A percentile compares a stretch with the other conserved stretches of the same genome.
These are phyloP conservation scores for Athene cunicularia DNA, from an alignment of 2,113 vertebrate genomes.

Conservation along the genomic window DNA sequence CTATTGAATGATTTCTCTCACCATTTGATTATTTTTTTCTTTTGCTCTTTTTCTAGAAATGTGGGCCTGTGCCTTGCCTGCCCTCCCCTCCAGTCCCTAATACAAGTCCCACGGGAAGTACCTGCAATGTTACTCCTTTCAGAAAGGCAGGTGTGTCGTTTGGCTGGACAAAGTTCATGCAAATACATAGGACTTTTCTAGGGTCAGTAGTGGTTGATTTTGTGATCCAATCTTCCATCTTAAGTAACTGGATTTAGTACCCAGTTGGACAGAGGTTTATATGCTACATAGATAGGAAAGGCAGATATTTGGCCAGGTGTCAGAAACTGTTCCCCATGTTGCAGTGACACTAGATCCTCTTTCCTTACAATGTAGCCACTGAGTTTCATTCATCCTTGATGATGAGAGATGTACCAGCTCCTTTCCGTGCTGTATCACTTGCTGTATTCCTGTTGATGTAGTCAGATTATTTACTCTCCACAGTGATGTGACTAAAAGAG, in stretches of 20 bases:
- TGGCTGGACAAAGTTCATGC: not conserved
- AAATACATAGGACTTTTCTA: not conserved
- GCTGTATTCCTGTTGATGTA: not conserved
- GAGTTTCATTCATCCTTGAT: not conserved
- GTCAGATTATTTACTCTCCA: not conserved
- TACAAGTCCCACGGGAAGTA: not conserved
- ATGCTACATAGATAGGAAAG: not conserved
- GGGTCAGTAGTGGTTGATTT: not conserved
- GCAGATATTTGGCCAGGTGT: not conserved
- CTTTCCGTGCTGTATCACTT: not conserved
- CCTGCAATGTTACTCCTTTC: not conserved
- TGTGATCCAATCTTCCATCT: not conserved
- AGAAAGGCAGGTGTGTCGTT: not conserved
- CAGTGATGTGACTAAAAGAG: not conserved
- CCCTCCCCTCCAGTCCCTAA: not conserved
- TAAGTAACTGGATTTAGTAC: not conserved
- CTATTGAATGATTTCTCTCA: not conserved
- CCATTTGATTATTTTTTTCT: not conserved
- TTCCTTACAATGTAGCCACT: not conserved
- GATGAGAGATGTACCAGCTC: not conserved
- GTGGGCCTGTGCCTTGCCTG: fast-evolving
- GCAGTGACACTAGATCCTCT: not conserved
- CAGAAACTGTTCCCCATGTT: not conserved
- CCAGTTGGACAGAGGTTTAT: not conserved
- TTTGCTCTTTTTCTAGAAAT: not conserved